These are phyloP conservation scores for Acrocephalus kingi DNA, from an alignment of 2,113 vertebrate species.

Conservation along the genomic window DNA sequence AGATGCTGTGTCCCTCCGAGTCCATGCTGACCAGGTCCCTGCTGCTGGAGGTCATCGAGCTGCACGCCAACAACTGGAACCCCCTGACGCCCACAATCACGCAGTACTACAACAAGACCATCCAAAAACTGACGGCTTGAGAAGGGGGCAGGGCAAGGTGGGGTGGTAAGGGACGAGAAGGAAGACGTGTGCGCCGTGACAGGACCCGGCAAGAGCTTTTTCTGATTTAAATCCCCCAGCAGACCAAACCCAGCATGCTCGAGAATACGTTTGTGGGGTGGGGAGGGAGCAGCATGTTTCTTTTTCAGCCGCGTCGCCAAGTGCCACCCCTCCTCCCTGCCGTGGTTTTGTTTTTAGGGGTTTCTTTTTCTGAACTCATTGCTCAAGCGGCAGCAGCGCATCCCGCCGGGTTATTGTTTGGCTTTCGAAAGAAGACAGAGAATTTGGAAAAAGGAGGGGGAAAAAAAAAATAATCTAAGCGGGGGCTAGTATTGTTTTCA, in stretches of 20 bases:
- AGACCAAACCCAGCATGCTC: conserved; percentile 70
- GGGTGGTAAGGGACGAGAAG: conserved; percentile 54
- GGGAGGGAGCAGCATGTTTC: conserved; percentile 76
- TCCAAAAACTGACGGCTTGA: conserved; percentile 96
- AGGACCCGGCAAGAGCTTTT: not conserved
- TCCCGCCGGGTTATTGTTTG: conserved; percentile 50
- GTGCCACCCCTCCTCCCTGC: conserved; percentile 51
- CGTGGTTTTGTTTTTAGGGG: conserved; percentile 51
- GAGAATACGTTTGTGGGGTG: conserved; percentile 45
- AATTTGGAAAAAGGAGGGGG: conserved; percentile 6
- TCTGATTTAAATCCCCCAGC: conserved; percentile 11
- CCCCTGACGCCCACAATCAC: conserved; percentile 93
- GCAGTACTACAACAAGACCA: conserved; percentile 99
- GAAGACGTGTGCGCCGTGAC: not conserved
- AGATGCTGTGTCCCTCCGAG: conserved; percentile 95
- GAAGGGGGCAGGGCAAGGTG: conserved; percentile 9
- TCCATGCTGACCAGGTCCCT: conserved; percentile 94
- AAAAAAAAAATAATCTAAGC: conserved; percentile 40
- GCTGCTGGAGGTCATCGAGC: conserved; percentile 98
- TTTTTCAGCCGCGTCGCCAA: conserved; percentile 64
- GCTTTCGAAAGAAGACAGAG: conserved; percentile 66
- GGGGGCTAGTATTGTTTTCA: conserved; percentile 69
- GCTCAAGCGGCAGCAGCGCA: conserved; percentile 30
- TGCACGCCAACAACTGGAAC: conserved; percentile 96
- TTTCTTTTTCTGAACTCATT: conserved; percentile 46